Conservation (phyloP, 2,113 vertebrate genomes). For the Ciconia boyciana region DNA sequence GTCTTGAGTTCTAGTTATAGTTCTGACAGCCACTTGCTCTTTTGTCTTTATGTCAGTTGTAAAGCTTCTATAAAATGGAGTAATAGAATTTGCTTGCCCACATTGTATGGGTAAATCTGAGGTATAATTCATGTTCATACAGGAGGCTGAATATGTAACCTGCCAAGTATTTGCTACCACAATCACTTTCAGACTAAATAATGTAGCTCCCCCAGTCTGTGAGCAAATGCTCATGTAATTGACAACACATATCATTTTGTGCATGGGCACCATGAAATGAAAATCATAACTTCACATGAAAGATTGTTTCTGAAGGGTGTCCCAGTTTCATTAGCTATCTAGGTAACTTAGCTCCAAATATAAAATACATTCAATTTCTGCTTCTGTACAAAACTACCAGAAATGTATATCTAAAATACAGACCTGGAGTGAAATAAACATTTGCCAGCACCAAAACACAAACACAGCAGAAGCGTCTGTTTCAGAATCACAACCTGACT, state of each 20-base stretch:
- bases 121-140: background rate
- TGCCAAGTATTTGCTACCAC: background rate
- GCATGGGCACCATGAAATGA: background rate
- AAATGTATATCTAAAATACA: background rate
- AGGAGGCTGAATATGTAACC: background rate
- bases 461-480: background rate
- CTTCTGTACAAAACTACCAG: background rate
- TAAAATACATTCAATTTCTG: background rate
- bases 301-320: background rate
- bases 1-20: background rate
- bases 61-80: background rate
- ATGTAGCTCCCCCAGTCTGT: background rate
- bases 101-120: background rate
- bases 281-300: background rate
- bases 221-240: background rate
- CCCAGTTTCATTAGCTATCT: background rate
- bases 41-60: background rate
- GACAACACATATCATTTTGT: conserved; percentile 2
- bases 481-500: background rate
- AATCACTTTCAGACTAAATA: background rate
- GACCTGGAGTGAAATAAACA: background rate
- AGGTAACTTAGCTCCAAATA: background rate
- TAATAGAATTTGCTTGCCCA: background rate
- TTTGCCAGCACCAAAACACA: background rate
- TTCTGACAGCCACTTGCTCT: background rate